Evolutionary conservation across 2,888 invertebrate species (phyloP), one percentile per base, ranked within the genome.

Genomic region (Melieria omissa): DNA sequence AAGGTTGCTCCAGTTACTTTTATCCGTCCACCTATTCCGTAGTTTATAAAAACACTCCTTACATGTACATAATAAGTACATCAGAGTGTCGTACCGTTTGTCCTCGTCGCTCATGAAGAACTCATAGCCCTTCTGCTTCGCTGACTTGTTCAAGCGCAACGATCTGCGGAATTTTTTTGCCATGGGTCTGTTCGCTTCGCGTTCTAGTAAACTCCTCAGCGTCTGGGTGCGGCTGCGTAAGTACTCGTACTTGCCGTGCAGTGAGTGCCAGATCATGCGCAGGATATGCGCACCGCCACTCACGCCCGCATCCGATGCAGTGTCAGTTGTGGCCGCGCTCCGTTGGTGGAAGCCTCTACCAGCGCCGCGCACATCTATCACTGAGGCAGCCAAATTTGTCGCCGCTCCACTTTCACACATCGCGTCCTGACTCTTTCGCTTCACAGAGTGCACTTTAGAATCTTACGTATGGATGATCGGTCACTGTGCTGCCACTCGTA

Each of bases 101-200:
- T 83, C 84, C 71, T 80, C 82, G 44, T 82, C 83, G 63, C 69
- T 84, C 71, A 83, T 77, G 55, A 79, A 80, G 42, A 75, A 69
- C 61, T 77, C 78, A 78, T 83, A 83, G 54, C 83, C 83, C 68
- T 83, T 83, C 14, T 78, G 77, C 42, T 73, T 78, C 3, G 81
- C 79, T 72, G 83, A 83, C 68, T 83, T 83, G 73, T 82, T 83
- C 42, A 83, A 72, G 49, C 80, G 82, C 74, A 83, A 45, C 63
- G 84, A 82, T 76, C 80, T 78, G 1, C 83, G 79, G 46, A 83
- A 60, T 60, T 84, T 82, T 75, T 83, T 83, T 57, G 80, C 79
- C 60, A 84, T 62, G 1, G 84, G 82, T 29, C 81, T 82, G 52
- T 83, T 82, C 1, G 78, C 76, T 70, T 80, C 80, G 0, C 79